Percentiles rank a stretch among this genome's conserved stretches.
Evolutionary conservation across 2,888 invertebrate species (phyloP).

Genomic region (Trachelus tabidus): DNA sequence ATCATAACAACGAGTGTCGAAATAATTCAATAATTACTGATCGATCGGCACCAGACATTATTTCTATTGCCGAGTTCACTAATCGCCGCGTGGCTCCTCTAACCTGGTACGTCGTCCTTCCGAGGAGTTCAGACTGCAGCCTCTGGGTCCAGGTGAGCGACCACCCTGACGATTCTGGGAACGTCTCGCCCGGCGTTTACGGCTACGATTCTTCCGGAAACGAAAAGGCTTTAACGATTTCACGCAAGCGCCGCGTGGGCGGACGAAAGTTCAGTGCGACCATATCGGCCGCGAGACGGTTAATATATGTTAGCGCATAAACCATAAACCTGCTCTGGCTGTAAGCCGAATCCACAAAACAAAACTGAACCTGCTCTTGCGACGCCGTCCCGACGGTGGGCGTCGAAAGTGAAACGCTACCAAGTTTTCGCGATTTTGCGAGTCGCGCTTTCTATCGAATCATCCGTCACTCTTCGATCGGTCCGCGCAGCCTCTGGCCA

Average conservation of each 20-base stretch:
- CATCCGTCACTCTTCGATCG: neutral
- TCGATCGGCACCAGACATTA: neutral
- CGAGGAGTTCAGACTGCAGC: neutral
- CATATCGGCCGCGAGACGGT: conserved; percentile 22
- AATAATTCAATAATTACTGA: conserved; percentile 11
- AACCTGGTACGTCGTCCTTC: neutral
- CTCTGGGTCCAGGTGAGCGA: too few species aligned
- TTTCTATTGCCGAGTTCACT: neutral
- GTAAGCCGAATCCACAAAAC: conserved; percentile 41
- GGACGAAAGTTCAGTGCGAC: conserved; percentile 8
- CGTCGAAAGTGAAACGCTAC: conserved; percentile 39
- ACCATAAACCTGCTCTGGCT: conserved; percentile 45
- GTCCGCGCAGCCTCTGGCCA: neutral
- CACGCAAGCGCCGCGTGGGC: conserved; percentile 7
- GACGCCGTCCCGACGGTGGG: conserved; percentile 27
- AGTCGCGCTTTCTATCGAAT: neutral
- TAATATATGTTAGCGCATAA: conserved; percentile 42
- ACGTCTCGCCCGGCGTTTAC: neutral
- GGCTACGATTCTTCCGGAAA: neutral
- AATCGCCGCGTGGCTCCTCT: neutral
- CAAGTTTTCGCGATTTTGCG: neutral
- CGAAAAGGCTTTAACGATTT: conserved; percentile 3
- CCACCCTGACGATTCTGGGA: too few species aligned
- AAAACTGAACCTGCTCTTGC: conserved; percentile 42
- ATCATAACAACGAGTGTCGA: conserved; percentile 8